Percentiles rank a stretch among this genome's conserved stretches.
These are phyloP conservation scores for Triplophysa bombifrons DNA, from an alignment of 2,797 vertebrate genomes.

Conservation along the genomic window DNA sequence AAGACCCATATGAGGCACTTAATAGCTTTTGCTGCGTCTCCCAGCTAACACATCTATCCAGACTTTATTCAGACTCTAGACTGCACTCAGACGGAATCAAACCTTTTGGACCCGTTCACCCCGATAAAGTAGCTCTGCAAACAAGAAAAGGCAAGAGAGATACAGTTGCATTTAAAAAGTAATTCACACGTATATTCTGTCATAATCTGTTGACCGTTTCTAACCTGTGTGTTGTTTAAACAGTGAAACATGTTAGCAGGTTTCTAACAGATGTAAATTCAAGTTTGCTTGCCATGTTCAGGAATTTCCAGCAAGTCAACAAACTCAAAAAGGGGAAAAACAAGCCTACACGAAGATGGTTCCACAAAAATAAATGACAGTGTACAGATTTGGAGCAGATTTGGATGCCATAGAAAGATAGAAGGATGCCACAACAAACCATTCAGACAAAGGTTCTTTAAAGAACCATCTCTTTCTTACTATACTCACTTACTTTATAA, in stretches of 20 bases:
- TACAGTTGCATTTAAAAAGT: not conserved
- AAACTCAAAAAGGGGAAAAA: no score
- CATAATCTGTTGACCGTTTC: not conserved
- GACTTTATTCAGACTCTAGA: not conserved
- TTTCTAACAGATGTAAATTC: no score
- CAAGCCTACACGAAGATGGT: no score
- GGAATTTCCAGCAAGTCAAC: no score
- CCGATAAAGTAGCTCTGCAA: not conserved
- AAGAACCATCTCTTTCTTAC: no score
- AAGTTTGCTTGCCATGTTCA: no score
- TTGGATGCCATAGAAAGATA: no score
- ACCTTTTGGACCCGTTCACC: not conserved
- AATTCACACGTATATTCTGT: not conserved
- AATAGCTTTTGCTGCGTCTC: conserved; percentile 25
- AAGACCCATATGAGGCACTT: conserved; percentile 25
- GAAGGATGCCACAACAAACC: no score
- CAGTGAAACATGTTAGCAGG: not conserved
- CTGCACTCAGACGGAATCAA: not conserved
- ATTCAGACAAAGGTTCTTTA: no score
- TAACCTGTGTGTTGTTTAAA: not conserved
- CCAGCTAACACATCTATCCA: conserved; percentile 27
- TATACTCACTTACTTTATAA: no score
- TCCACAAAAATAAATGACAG: no score
- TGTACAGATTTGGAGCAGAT: no score
- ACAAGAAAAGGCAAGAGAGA: not conserved